Conservation (phyloP, 30 jellyfish, hydroid and myxozoan genomes). For the Aurelia aurita region DNA sequence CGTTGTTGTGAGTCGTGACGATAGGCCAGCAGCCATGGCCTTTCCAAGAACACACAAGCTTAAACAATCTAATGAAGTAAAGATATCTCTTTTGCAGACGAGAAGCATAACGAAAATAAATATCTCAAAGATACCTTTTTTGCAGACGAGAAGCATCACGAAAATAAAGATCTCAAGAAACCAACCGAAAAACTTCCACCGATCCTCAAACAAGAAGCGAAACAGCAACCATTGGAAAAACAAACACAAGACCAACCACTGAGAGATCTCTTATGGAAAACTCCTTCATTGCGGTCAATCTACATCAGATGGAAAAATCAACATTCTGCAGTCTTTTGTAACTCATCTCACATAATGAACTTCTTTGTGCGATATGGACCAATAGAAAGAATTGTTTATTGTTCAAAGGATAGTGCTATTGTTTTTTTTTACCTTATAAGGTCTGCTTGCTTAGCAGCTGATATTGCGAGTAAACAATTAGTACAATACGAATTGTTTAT, state of each 20-base stretch:
- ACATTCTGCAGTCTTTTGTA: background rate
- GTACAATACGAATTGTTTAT: conserved; percentile 2
- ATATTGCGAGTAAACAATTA: conserved; percentile 10
- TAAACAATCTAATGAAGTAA: too few species aligned
- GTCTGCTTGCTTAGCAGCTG: conserved; percentile 49
- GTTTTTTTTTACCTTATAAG: conserved; percentile 41
- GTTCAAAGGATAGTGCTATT: conserved; percentile 50
- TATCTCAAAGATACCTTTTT: too few species aligned
- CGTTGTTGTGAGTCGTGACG: too few species aligned
- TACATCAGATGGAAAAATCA: conserved; percentile 43
- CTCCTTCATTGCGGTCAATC: conserved; percentile 56
- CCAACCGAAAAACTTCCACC: conserved; percentile 13
- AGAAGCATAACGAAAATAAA: too few species aligned
- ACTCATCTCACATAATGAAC: background rate
- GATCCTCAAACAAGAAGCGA: background rate
- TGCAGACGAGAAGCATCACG: too few species aligned
- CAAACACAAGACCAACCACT: conserved; percentile 8
- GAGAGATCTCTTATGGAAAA: conserved; percentile 11
- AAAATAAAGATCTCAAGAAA: background rate
- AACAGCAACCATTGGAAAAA: conserved; percentile 11
- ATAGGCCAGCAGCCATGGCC: too few species aligned
- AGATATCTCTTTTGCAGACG: too few species aligned
- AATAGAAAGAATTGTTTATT: conserved; percentile 41
- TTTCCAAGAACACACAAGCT: too few species aligned
- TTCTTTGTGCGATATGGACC: conserved; percentile 57